A percentile compares a stretch with the other conserved stretches of the same genome.
These are phyloP conservation scores for Resseliella maxima DNA, from an alignment of 2,888 invertebrate genomes.

Conservation along the genomic window DNA sequence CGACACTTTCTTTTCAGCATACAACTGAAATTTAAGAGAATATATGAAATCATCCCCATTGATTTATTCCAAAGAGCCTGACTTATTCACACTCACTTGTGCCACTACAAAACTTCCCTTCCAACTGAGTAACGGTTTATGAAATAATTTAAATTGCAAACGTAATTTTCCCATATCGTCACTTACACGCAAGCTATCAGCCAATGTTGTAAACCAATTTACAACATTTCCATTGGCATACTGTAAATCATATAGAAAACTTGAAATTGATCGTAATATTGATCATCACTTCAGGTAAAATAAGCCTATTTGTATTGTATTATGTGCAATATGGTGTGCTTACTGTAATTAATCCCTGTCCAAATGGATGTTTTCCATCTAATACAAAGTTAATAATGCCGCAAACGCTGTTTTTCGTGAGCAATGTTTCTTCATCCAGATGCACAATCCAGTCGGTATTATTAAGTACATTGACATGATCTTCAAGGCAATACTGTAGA, in stretches of 20 bases:
- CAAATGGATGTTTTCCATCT: conserved; percentile 94
- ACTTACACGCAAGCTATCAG: conserved; percentile 94
- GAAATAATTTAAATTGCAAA: conserved; percentile 91
- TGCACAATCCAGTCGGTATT: conserved; percentile 98
- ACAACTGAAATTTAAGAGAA: conserved; percentile 72
- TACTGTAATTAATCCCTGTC: conserved; percentile 89
- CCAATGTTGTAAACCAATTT: conserved; percentile 96
- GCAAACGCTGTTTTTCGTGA: conserved; percentile 90
- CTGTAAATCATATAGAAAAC: not conserved
- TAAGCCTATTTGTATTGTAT: not conserved
- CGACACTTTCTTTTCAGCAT: conserved; percentile 90
- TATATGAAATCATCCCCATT: not conserved
- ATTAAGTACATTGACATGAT: conserved; percentile 83
- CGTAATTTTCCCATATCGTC: conserved; percentile 98
- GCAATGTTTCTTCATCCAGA: conserved; percentile 93
- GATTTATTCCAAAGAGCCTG: no score
- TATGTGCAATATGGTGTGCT: no score
- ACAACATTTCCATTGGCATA: conserved; percentile 97
- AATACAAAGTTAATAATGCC: conserved; percentile 94
- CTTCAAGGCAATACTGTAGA: conserved; percentile 94
- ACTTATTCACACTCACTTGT: conserved; percentile 83
- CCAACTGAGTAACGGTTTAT: conserved; percentile 96
- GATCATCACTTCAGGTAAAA: no score
- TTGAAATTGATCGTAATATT: not conserved
- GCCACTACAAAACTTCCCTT: conserved; percentile 98